phyloP scores from a whole-genome alignment of 2,888 invertebrate species.

The Ephialtes manifestator region DNA sequence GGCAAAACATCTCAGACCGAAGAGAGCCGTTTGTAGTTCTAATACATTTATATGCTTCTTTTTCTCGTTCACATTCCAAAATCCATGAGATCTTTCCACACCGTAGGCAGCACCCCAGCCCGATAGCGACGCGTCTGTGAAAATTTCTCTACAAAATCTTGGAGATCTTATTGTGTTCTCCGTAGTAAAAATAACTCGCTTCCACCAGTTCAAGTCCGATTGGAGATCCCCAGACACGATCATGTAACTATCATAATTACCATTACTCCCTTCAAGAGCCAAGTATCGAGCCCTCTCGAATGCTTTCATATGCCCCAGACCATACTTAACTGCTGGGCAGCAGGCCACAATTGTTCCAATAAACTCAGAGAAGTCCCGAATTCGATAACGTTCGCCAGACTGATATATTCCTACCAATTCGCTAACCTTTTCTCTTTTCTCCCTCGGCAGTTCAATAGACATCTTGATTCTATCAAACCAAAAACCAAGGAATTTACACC shows the following conservation, averaged over 20 bases:
- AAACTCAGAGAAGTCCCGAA: constrained; percentile 58
- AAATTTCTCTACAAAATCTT: not conserved
- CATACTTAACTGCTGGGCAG: constrained; percentile 68
- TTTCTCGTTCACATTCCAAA: too few relatives aligned
- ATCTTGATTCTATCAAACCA: constrained; percentile 45
- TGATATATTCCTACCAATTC: constrained; percentile 19
- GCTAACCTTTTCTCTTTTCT: constrained; percentile 51
- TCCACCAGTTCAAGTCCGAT: not conserved
- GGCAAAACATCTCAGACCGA: not conserved
- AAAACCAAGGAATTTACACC: constrained; percentile 52
- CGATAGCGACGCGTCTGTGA: not conserved
- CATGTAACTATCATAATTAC: constrained; percentile 39
- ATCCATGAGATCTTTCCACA: too few relatives aligned
- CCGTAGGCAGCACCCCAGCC: not conserved
- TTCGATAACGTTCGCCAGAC: constrained; percentile 38
- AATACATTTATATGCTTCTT: too few relatives aligned
- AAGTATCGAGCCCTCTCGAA: constrained; percentile 45
- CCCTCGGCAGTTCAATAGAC: constrained; percentile 54
- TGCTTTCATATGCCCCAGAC: constrained; percentile 49
- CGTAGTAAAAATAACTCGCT: not conserved
- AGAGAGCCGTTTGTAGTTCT: too few relatives aligned
- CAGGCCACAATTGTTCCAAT: constrained; percentile 49
- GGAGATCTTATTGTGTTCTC: not conserved
- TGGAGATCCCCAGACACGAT: not conserved
- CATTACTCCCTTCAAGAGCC: constrained; percentile 38